Conservation (phyloP, 37 sponge, comb jelly and placozoan species). For the Bolinopsis microptera region DNA sequence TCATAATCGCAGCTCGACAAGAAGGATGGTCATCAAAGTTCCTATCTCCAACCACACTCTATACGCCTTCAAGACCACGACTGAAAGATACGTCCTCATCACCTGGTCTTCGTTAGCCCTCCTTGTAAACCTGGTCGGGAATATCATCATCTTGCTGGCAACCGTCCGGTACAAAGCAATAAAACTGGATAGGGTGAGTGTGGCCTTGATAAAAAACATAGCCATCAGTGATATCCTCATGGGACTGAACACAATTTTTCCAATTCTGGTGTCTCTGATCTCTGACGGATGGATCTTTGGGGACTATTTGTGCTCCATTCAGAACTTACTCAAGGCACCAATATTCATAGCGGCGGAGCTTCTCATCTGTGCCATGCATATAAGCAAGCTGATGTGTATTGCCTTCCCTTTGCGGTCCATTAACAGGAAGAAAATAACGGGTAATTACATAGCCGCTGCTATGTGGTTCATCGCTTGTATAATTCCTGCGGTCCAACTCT, state of each 20-base stretch:
- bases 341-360: neutral
- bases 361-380: conserved; percentile 54
- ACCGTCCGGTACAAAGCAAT: conserved; percentile 22
- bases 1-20: too few relatives aligned
- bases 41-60: conserved; percentile 39
- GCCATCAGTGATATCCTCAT: conserved; percentile 28
- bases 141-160: conserved; percentile 40
- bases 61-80: neutral
- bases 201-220: conserved; percentile 36
- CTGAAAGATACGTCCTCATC: neutral
- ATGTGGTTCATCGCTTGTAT: neutral
- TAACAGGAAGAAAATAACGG: neutral
- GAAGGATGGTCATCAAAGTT: neutral
- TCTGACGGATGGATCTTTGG: conserved; percentile 29
- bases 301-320: neutral
- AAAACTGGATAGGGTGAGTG: conserved; percentile 9
- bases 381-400: neutral
- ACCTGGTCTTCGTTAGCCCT: neutral
- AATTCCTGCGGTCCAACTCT: conserved; percentile 4
- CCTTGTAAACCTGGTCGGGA: conserved; percentile 14
- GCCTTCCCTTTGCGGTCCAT: neutral
- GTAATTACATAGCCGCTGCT: neutral
- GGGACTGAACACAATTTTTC: conserved; percentile 3
- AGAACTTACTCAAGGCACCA: conserved; percentile 5
- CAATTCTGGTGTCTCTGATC: conserved; percentile 2